Percentiles rank a stretch among this genome's conserved stretches.
Conservation (phyloP, 2,113 vertebrate genomes). For the Chloropsis cyanopogon region DNA sequence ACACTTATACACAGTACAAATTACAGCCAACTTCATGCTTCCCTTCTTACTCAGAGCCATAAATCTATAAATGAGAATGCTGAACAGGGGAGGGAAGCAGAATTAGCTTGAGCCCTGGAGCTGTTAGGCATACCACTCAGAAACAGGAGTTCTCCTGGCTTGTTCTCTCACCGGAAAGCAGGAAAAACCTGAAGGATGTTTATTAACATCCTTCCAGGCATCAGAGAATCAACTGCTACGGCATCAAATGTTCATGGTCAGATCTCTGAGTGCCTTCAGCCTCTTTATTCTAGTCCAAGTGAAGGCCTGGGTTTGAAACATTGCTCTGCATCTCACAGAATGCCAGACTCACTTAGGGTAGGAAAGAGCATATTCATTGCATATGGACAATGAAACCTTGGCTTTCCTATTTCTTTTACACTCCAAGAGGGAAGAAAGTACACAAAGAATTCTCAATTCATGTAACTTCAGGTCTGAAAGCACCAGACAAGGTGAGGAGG, state of each 20-base stretch:
- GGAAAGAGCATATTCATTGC: not conserved
- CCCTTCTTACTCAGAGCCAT: slow-evolving; percentile 16
- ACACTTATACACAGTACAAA: not conserved
- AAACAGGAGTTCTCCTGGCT: not conserved
- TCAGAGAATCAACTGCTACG: not conserved
- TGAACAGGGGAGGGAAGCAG: not conserved
- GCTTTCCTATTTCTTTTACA: not conserved
- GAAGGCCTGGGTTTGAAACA: not conserved
- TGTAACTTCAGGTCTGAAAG: not conserved
- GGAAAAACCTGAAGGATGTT: not conserved
- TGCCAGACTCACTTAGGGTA: not conserved
- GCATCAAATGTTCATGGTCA: not conserved
- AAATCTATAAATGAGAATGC: not conserved
- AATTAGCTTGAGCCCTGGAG: not conserved
- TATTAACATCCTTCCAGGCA: not conserved
- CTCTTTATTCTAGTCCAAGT: not conserved
- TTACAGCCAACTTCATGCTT: slow-evolving; percentile 28
- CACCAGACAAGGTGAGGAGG: not conserved
- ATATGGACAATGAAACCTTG: not conserved
- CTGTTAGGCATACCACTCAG: not conserved
- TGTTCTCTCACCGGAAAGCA: not conserved
- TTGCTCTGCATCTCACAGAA: not conserved
- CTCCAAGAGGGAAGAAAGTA: not conserved
- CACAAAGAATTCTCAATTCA: not conserved
- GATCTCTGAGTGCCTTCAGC: not conserved